Base-by-base conservation (phyloP, 2,888 invertebrate genomes). In the Arge pagana region DNA sequence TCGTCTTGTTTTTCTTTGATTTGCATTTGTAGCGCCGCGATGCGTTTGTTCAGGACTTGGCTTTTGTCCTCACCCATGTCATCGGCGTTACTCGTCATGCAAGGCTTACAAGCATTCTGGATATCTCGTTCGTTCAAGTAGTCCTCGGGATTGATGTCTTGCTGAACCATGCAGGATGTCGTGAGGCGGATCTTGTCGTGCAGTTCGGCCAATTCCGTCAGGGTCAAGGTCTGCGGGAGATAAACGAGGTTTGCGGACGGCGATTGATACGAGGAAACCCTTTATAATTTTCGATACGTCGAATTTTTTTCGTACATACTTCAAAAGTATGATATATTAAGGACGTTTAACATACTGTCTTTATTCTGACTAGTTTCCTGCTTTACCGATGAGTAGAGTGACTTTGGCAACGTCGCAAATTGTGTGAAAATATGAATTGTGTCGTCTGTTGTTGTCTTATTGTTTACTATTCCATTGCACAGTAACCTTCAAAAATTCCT, bases 181-280 rank as follows among this genome's bases (percentile, higher is more conserved):
- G 68, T 28, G 3, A 54, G 23, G 43, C 74, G 72, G 23, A 74
- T 67, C 41, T 62, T 62, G 31, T 73, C 72, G 54, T 73, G 71
- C 21, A 74, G 57, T 21, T 74, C 70, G 1, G 71, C 74, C 48
- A 74, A 52, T 55, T 72, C 65, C 2, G 67, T 65, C 48, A 73
- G 39, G 7, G 67, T 67, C 49, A 72, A 50, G 4, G 71, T 66
- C 72, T 73, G 53, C 3, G 28, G 30, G 30, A 13, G 18, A 42
- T n/a, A 30, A 45, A 19, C 3, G 3, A 26, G n/a, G n/a, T n/a
- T n/a, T n/a, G n/a, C n/a, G n/a, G n/a, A n/a, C 4, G 11, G 8
- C 15, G 23, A 31, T 2, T 26, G 8, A 3, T 8, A 3, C 13
- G 15, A 15, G 11, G 15, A 13, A 21, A 23, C 21, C 23, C 4